phyloP scores from a whole-genome alignment of 53 echinoderm and acorn worm genomes.

The Holothuria leucospilota region DNA sequence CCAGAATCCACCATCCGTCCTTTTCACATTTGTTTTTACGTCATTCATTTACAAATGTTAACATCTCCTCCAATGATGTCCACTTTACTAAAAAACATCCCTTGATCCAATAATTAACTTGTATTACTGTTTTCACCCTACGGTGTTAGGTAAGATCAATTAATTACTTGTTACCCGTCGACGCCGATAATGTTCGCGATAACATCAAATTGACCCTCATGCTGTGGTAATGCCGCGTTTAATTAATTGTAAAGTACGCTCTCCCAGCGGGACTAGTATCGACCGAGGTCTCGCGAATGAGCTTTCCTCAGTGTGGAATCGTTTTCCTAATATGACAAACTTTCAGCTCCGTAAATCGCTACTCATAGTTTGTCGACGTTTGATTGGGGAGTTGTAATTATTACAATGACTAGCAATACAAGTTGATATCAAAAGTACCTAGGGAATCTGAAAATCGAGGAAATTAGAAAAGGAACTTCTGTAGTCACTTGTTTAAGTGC shows the following conservation, averaged over 20 bases:
- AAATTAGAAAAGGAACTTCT: too few relatives aligned
- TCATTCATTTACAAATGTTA: conserved; percentile 16
- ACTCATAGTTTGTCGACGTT: too few relatives aligned
- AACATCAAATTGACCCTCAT: background rate
- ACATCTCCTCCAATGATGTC: conserved; percentile 13
- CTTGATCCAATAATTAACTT: conserved; percentile 37
- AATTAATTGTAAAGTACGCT: conserved; percentile 39
- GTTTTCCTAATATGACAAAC: too few relatives aligned
- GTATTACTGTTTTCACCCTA: conserved; percentile 25
- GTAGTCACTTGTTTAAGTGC: too few relatives aligned
- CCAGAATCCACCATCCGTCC: too few relatives aligned
- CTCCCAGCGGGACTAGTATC: conserved; percentile 42
- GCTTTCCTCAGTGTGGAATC: too few relatives aligned
- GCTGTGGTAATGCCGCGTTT: background rate
- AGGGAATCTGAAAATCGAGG: too few relatives aligned
- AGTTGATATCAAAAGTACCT: too few relatives aligned
- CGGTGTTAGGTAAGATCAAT: conserved; percentile 29
- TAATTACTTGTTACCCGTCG: conserved; percentile 23
- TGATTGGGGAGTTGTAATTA: too few relatives aligned
- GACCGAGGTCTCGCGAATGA: conserved; percentile 5
- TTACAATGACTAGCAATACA: too few relatives aligned
- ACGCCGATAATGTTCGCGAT: conserved; percentile 16
- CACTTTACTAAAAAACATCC: conserved; percentile 29
- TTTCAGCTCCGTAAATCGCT: too few relatives aligned
- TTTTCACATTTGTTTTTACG: too few relatives aligned